Percentiles rank a stretch among this genome's conserved stretches.
These are phyloP conservation scores for Tupiocoris notatus DNA, from an alignment of 2,888 invertebrate genomes.

Conservation along the genomic window DNA sequence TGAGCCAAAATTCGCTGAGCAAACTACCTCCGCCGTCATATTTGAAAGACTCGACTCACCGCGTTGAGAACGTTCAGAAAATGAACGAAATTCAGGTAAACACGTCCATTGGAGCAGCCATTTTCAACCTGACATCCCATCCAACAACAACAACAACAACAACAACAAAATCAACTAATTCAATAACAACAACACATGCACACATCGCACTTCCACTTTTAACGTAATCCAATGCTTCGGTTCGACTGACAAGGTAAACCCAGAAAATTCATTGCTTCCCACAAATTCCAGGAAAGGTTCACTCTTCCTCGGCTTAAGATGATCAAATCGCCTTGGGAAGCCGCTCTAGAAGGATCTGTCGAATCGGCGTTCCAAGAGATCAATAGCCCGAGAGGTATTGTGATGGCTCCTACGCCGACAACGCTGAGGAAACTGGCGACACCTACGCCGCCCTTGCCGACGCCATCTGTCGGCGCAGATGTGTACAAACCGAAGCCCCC, in stretches of 20 bases:
- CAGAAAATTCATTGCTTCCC: neutral
- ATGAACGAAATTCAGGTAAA: slow-evolving; percentile 62
- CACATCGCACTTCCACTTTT: neutral
- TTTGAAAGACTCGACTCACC: slow-evolving; percentile 61
- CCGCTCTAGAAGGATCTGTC: slow-evolving; percentile 69
- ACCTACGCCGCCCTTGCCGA: slow-evolving; percentile 42
- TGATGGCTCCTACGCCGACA: slow-evolving; percentile 49
- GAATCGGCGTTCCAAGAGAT: slow-evolving; percentile 66
- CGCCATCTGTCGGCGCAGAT: slow-evolving; percentile 50
- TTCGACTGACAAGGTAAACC: too few species aligned
- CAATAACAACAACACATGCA: neutral
- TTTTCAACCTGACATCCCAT: too few species aligned
- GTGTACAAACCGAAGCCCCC: slow-evolving; percentile 58
- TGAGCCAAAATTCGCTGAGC: slow-evolving; percentile 51
- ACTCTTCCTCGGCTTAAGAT: slow-evolving; percentile 61
- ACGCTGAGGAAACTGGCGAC: slow-evolving; percentile 46
- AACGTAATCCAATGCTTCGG: neutral
- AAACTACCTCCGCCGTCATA: slow-evolving; percentile 59
- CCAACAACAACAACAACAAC: too few species aligned
- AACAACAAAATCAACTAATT: too few species aligned
- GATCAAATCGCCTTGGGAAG: slow-evolving; percentile 69
- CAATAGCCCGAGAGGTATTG: slow-evolving; percentile 46
- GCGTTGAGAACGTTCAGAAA: slow-evolving; percentile 62
- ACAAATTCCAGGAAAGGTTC: slow-evolving; percentile 59
- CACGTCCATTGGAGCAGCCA: too few species aligned